These are phyloP conservation scores for Melanargia galathea DNA, from an alignment of 2,888 invertebrate genomes.

Conservation along the genomic window DNA sequence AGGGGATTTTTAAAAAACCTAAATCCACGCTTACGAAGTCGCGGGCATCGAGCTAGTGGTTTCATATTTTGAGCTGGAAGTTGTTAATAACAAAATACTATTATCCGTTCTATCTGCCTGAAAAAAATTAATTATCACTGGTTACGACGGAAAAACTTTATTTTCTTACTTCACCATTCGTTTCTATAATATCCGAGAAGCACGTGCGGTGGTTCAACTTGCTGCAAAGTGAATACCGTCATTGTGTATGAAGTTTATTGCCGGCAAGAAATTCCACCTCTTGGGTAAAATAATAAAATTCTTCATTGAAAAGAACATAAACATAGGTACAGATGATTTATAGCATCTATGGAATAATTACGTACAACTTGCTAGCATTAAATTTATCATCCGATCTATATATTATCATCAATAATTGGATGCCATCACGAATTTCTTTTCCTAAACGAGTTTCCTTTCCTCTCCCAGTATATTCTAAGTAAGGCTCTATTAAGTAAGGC, in stretches of 20 bases:
- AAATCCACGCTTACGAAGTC: too few relatives aligned
- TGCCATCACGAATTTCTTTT: too few relatives aligned
- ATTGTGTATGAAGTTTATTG: slow-evolving; percentile 12
- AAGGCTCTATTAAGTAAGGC: too few relatives aligned
- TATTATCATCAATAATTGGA: too few relatives aligned
- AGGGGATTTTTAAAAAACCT: too few relatives aligned
- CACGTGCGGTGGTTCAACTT: slow-evolving; percentile 3
- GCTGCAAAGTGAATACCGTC: slow-evolving; percentile 7
- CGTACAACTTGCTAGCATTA: not conserved
- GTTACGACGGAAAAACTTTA: not conserved
- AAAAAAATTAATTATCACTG: not conserved
- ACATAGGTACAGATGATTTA: not conserved
- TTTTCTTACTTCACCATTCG: not conserved
- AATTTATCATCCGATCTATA: too few relatives aligned
- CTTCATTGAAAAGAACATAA: not conserved
- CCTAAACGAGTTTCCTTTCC: too few relatives aligned
- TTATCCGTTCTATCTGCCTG: not conserved
- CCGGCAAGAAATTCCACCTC: slow-evolving; percentile 1
- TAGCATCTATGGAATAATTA: not conserved
- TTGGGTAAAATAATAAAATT: not conserved
- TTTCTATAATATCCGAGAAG: not conserved
- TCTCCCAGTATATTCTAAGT: too few relatives aligned
- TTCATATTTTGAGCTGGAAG: too few relatives aligned
- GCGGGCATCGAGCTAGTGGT: too few relatives aligned
- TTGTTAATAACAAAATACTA: too few relatives aligned